A percentile compares a stretch with the other conserved stretches of the same genome.
Evolutionary conservation across 2,888 invertebrate genomes (phyloP).

Genomic region (Artemia sinica): DNA sequence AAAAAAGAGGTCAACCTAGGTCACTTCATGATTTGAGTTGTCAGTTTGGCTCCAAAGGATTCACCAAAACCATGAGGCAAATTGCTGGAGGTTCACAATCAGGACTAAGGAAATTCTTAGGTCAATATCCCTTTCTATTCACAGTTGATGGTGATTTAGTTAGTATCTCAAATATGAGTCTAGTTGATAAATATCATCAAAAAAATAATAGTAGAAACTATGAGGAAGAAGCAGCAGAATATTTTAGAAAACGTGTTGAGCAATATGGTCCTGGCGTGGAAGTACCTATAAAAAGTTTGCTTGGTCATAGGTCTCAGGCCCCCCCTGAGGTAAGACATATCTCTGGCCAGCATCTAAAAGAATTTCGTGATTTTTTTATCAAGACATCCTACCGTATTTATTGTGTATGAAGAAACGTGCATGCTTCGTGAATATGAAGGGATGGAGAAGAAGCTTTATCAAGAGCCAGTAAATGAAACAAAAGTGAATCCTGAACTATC

Average conservation of each 20-base stretch:
- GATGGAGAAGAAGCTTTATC: constrained; percentile 28
- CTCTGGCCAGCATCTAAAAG: constrained; percentile 80
- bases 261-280: constrained; percentile 91
- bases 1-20: constrained; percentile 74
- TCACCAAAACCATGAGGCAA: constrained; percentile 95
- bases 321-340: constrained; percentile 92
- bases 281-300: constrained; percentile 85
- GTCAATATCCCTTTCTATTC: constrained; percentile 90
- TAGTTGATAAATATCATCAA: constrained; percentile 19
- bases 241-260: constrained; percentile 82
- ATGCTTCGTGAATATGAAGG: constrained; percentile 44
- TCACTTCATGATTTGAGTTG: constrained; percentile 94
- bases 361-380: constrained; percentile 78
- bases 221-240: constrained; percentile 89
- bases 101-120: constrained; percentile 86
- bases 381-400: constrained; percentile 67
- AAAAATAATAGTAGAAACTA: constrained; percentile 50
- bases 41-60: constrained; percentile 96
- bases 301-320: constrained; percentile 87
- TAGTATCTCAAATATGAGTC: constrained; percentile 27
- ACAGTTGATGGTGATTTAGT: constrained; percentile 66
- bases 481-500: constrained; percentile 65
- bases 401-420: constrained; percentile 62
- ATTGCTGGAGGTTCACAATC: constrained; percentile 78
- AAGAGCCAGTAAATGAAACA: constrained; percentile 49